phyloP scores from a whole-genome alignment of 30 jellyfish, hydroid and myxozoan species.

The Nemopilema nomurai region DNA sequence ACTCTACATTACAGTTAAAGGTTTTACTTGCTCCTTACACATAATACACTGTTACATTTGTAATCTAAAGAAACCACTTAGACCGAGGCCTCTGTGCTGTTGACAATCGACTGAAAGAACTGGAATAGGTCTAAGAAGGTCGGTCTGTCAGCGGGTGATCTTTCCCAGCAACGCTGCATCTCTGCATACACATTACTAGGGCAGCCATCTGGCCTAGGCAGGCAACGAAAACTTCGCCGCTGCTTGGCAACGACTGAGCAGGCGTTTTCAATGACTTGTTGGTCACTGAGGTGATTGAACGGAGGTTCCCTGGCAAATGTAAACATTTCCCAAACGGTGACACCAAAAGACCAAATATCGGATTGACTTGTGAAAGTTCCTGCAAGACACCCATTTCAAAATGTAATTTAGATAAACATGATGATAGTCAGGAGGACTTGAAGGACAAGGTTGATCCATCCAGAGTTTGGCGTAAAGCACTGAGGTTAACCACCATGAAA shows the following conservation, averaged over 20 bases:
- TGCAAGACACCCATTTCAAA: not conserved
- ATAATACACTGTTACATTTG: no score
- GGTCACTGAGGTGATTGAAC: constrained; percentile 64
- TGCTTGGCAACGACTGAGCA: constrained; percentile 79
- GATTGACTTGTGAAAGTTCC: constrained; percentile 86
- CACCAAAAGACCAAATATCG: constrained; percentile 93
- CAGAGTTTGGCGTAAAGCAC: no score
- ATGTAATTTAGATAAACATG: not conserved
- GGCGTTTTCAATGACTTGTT: constrained; percentile 86
- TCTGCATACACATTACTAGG: constrained; percentile 61
- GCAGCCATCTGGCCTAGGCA: constrained; percentile 72
- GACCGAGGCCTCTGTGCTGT: constrained; percentile 44
- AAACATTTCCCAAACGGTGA: constrained; percentile 94
- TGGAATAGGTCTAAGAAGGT: constrained; percentile 42
- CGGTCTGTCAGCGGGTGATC: constrained; percentile 77
- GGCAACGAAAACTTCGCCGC: constrained; percentile 28
- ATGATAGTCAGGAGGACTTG: not conserved
- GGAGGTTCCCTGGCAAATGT: constrained; percentile 94
- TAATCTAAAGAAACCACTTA: no score
- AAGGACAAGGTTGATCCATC: no score
- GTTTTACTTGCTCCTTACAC: no score
- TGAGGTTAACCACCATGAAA: no score
- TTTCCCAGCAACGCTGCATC: constrained; percentile 77
- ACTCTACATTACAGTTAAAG: no score
- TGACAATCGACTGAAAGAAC: constrained; percentile 16